A percentile compares a stretch with the other conserved stretches of the same genome.
Evolutionary conservation across 2,113 vertebrate genomes (phyloP).

Genomic region (Girardinichthys multiradiatus): DNA sequence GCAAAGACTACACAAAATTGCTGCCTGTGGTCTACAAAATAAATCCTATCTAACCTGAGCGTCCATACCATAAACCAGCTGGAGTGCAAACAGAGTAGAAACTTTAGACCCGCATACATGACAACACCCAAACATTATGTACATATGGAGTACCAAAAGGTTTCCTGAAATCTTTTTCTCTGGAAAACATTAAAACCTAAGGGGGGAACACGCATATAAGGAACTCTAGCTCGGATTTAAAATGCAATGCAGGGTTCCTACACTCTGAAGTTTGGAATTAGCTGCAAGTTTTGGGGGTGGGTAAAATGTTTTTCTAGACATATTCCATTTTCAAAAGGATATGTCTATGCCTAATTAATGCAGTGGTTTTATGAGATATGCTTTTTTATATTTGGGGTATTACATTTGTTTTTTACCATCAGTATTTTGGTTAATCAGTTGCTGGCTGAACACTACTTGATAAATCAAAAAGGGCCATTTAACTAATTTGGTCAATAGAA

Average conservation of each 20-base stretch:
- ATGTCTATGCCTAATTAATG: too few species aligned
- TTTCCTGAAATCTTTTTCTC: background rate
- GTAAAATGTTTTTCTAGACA: background rate
- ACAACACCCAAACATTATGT: slow-evolving; percentile 29
- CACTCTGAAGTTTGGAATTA: background rate
- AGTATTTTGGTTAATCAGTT: background rate
- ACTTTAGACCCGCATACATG: slow-evolving; percentile 38
- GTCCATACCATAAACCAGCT: slow-evolving; percentile 9
- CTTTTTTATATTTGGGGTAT: too few species aligned
- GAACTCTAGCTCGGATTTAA: background rate
- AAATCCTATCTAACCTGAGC: background rate
- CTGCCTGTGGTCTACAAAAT: background rate
- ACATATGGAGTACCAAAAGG: slow-evolving; percentile 41
- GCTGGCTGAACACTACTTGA: background rate
- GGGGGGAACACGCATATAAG: background rate
- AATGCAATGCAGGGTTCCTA: background rate
- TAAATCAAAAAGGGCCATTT: background rate
- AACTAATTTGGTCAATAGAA: background rate
- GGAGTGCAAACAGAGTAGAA: slow-evolving; percentile 36
- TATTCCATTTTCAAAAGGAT: background rate
- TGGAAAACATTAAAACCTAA: background rate
- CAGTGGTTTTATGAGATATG: too few species aligned
- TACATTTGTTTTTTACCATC: background rate
- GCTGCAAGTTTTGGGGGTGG: background rate
- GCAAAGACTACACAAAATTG: background rate